Conservation (phyloP, 2,113 vertebrate species). For the Toxotes chatareus region DNA sequence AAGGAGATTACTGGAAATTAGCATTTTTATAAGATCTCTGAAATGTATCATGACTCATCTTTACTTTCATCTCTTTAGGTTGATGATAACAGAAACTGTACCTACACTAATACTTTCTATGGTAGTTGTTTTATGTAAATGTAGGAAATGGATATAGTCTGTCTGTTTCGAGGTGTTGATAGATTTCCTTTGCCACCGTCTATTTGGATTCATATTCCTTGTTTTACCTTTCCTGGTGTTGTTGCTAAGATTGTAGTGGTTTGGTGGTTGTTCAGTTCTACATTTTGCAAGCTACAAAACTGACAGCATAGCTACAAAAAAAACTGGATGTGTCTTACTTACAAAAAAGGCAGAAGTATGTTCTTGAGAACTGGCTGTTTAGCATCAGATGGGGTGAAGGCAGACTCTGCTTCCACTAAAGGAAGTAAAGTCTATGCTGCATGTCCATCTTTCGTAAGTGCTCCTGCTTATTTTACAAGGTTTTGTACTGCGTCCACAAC, state of each 20-base stretch:
- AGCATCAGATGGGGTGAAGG: not conserved
- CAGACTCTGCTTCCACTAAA: no score
- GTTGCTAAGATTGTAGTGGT: not conserved
- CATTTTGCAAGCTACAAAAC: not conserved
- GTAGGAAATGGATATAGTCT: not conserved
- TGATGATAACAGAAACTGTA: not conserved
- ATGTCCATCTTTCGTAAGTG: no score
- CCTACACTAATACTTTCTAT: not conserved
- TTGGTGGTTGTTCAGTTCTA: not conserved
- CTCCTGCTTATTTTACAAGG: no score
- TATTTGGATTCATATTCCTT: not conserved
- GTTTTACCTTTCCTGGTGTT: not conserved
- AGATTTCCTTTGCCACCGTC: no score
- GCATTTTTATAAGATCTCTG: constrained; percentile 3
- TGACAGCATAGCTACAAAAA: not conserved
- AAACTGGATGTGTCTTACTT: not conserved
- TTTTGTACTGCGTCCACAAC: no score
- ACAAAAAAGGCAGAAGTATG: not conserved
- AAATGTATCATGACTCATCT: not conserved
- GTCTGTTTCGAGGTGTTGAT: not conserved
- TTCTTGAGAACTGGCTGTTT: no score
- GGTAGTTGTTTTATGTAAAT: not conserved
- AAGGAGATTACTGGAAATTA: not conserved
- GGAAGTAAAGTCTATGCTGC: no score
- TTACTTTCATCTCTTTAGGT: not conserved